phyloP scores from a whole-genome alignment of 1,140 invertebrate species.

The Pseudomyrmex sp. region DNA sequence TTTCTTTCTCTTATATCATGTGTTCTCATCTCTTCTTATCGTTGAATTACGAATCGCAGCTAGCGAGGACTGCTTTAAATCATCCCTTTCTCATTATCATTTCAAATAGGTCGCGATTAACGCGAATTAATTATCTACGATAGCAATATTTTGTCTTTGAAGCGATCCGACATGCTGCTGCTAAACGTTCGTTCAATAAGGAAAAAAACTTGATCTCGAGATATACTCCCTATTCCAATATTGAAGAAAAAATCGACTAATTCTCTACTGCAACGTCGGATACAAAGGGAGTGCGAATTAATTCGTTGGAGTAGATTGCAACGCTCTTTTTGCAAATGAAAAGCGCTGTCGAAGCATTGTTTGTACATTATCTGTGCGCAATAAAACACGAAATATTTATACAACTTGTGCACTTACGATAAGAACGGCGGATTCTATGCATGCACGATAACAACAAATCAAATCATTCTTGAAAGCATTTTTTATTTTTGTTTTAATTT shows the following conservation, averaged over 20 bases:
- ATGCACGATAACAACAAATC: not conserved
- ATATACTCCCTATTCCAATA: not conserved
- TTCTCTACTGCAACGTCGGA: conserved; percentile 21
- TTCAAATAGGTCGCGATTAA: conserved; percentile 76
- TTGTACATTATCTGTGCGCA: too few relatives aligned
- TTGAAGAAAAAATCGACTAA: conserved; percentile 51
- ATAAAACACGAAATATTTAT: too few relatives aligned
- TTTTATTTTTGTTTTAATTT: too few relatives aligned
- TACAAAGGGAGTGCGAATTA: conserved; percentile 36
- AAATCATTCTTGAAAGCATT: too few relatives aligned
- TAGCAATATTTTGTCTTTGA: conserved; percentile 66
- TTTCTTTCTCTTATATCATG: conserved; percentile 1
- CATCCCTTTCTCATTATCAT: conserved; percentile 72
- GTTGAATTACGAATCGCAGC: conserved; percentile 40
- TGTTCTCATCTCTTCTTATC: conserved; percentile 21
- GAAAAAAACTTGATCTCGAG: conserved; percentile 41
- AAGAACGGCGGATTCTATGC: not conserved
- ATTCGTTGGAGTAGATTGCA: conserved; percentile 48
- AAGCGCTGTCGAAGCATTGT: conserved; percentile 32
- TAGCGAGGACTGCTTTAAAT: conserved; percentile 62
- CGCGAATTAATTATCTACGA: conserved; percentile 76
- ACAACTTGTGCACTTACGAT: too few relatives aligned
- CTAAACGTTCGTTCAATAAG: conserved; percentile 61
- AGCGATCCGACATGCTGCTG: conserved; percentile 34
- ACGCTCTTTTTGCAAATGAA: conserved; percentile 41